Evolutionary conservation across 2,797 vertebrate species (phyloP).

Genomic region (Danio albolineatus): DNA sequence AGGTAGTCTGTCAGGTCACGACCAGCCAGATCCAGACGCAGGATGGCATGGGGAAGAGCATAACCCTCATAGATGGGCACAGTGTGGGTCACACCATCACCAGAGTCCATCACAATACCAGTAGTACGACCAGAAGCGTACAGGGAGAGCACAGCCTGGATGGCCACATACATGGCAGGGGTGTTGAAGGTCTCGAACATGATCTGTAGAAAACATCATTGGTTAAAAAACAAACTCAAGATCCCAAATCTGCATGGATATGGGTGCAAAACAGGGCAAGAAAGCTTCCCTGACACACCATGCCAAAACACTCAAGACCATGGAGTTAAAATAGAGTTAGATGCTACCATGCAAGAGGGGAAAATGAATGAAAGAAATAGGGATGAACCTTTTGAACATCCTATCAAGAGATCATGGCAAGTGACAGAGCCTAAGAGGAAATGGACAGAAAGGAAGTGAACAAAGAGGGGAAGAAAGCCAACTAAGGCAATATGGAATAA

Average conservation of each 20-base stretch:
- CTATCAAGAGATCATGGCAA: constrained; percentile 84
- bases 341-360: constrained; percentile 61
- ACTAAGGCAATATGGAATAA: not conserved
- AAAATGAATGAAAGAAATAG: constrained; percentile 62
- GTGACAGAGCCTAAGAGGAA: constrained; percentile 84
- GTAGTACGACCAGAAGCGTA: constrained; percentile 98
- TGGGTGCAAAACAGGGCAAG: not conserved
- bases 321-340: constrained; percentile 12
- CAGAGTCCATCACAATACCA: constrained; percentile 99
- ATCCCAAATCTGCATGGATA: not conserved
- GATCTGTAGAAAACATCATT: constrained; percentile 79
- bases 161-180: constrained; percentile 99
- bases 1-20: constrained; percentile 99
- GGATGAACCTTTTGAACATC: constrained; percentile 85
- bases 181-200: constrained; percentile 99
- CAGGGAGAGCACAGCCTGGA: constrained; percentile 98
- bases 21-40: constrained; percentile 97
- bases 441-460: constrained; percentile 51
- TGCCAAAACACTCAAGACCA: constrained; percentile 1
- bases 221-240: not conserved
- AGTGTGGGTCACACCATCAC: constrained; percentile 96
- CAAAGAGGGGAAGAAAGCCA: not conserved
- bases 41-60: constrained; percentile 95
- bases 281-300: constrained; percentile 27
- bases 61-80: constrained; percentile 99